Evolutionary conservation across 2,113 vertebrate genomes (phyloP).

Genomic region (Miniopterus natalensis): DNA sequence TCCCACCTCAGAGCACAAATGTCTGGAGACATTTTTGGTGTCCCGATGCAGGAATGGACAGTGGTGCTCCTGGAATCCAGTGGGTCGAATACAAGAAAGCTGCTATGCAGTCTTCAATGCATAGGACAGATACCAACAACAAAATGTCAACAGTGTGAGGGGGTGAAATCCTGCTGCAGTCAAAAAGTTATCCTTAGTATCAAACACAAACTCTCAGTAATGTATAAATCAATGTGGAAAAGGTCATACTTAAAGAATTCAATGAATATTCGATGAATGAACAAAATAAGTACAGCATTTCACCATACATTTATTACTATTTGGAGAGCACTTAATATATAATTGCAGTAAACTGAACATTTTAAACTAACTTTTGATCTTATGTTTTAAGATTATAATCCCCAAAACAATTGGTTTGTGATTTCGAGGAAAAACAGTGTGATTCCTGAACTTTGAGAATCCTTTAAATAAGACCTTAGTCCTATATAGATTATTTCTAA

Average conservation of each 20-base stretch:
- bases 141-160: accelerated
- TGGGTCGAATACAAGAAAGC: too few species aligned
- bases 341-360: not conserved
- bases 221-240: accelerated
- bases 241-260: not conserved
- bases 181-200: not conserved
- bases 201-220: not conserved
- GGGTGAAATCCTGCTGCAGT: accelerated
- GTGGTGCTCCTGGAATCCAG: accelerated
- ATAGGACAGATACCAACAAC: accelerated
- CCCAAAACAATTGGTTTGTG: not conserved
- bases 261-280: not conserved
- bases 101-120: accelerated
- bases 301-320: accelerated
- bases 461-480: not conserved
- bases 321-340: not conserved
- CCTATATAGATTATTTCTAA: not conserved
- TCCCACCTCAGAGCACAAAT: not conserved
- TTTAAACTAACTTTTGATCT: not conserved
- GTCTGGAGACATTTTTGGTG: not conserved
- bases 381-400: not conserved
- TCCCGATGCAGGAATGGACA: accelerated
- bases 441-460: not conserved
- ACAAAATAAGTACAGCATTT: accelerated
- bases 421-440: not conserved